Evolutionary conservation across 2,113 vertebrate genomes (phyloP).

Genomic region (Calyptommatus sinebrachiatus): DNA sequence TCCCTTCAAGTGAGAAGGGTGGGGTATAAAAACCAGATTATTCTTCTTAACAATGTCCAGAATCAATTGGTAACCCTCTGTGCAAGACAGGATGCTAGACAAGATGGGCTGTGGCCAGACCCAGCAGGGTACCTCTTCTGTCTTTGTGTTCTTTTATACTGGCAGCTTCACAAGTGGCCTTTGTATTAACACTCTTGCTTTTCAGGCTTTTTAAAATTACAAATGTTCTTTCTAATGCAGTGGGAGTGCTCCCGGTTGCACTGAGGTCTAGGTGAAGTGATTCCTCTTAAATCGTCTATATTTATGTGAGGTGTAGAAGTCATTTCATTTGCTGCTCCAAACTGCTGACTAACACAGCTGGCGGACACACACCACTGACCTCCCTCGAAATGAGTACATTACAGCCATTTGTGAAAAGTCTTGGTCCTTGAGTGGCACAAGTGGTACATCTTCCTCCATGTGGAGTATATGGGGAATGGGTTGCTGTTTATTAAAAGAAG

Average conservation of each 20-base stretch:
- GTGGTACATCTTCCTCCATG: slow-evolving; percentile 24
- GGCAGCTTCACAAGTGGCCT: not conserved
- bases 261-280: not conserved
- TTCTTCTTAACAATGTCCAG: no score
- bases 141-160: no score
- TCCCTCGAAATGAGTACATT: not conserved
- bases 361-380: not conserved
- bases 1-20: no score
- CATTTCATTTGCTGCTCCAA: slow-evolving; percentile 20
- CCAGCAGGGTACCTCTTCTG: not conserved
- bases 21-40: no score
- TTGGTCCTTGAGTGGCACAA: slow-evolving; percentile 34
- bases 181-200: not conserved
- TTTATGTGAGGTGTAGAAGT: not conserved
- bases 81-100: no score
- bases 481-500: slow-evolving; percentile 32
- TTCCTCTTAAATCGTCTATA: slow-evolving; percentile 12
- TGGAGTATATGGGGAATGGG: not conserved
- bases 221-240: not conserved
- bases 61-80: no score
- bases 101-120: not conserved
- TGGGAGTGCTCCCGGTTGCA: not conserved
- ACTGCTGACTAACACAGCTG: slow-evolving; percentile 28
- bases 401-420: not conserved
- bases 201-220: not conserved